Conservation (phyloP, 2,797 vertebrate genomes). For the Sebastiscus albofasciatus region DNA sequence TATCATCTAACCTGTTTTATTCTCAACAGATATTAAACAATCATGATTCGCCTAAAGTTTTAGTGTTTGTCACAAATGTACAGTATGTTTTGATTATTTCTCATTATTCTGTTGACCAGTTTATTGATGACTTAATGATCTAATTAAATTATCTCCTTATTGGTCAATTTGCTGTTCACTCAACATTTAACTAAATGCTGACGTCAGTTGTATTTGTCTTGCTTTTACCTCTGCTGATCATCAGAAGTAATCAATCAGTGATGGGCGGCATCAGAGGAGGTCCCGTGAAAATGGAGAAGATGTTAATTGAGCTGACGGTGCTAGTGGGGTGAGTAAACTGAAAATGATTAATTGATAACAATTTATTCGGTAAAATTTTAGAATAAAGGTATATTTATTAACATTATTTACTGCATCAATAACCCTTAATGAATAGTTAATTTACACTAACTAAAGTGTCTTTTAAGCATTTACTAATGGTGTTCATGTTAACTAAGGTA, state of each 20-base stretch:
- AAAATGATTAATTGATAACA: not conserved
- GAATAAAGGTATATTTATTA: not conserved
- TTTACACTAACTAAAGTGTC: not conserved
- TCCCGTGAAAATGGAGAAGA: constrained; percentile 28
- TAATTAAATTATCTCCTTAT: not conserved
- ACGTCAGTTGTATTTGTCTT: not conserved
- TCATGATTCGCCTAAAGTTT: not conserved
- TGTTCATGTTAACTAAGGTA: not conserved
- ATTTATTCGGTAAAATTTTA: not conserved
- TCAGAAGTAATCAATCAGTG: constrained; percentile 18
- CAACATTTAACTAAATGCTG: not conserved
- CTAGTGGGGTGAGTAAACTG: constrained; percentile 69
- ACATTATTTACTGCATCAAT: not conserved
- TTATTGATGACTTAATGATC: not conserved
- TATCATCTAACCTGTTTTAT: not conserved
- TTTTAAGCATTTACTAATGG: not conserved
- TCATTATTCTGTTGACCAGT: not conserved
- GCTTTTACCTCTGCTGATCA: not conserved
- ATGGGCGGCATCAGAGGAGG: constrained; percentile 4
- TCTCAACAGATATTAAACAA: not conserved
- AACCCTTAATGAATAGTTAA: not conserved
- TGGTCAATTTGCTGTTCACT: not conserved
- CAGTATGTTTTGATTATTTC: not conserved
- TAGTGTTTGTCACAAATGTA: not conserved
- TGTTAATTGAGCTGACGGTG: constrained; percentile 38